Evolutionary conservation across 2,888 invertebrate genomes (phyloP), one percentile per base, ranked within the genome.

Genomic region (Poecilus cupreus): DNA sequence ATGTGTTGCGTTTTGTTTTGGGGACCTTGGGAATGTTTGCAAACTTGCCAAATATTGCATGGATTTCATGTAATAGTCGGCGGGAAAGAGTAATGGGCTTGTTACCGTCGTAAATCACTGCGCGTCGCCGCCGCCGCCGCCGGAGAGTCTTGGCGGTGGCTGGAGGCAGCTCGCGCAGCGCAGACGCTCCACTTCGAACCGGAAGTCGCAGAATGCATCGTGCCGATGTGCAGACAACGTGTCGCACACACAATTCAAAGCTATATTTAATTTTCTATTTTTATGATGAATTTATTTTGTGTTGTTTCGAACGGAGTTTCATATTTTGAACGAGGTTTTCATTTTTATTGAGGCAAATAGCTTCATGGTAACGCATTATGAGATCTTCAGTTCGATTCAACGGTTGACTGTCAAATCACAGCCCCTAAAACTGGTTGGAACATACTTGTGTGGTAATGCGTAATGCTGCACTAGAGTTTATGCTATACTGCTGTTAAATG

Each of bases 21-120:
- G 68, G 49, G 60, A 82, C 77, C 84, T 83, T 84, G 83, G 83
- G 82, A 83, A 80, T 83, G 82, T 84, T 83, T 83, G 81, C 83
- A 83, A 83, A 83, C 81, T 79, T 82, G 60, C 64, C 75, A 82
- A 77, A 82, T 82, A 80, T 82, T 80, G 75, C 80, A 72, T 74
- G 82, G 78, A 77, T 78, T 82, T 75, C 75, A 82, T 82, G 78
- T 78, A 78, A 82, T 82, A 70, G 72, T 77, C 81, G 70, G 49
- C 57, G 72, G 39, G 80, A 80, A 80, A 80, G 80, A 80, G 80
- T 80, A 80, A 80, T 72, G 80, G 72, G 37, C 70, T 72, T 70
- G 80, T 80, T 80, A 72, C 70, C 24, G 24, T 72, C 80, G 72
- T 80, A 80, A 80, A 80, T 80, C 80, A 80, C 80, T 32, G 16